A percentile compares a stretch with the other conserved stretches of the same genome.
Evolutionary conservation across 2,113 vertebrate genomes (phyloP).

Genomic region (Hipposideros armiger): DNA sequence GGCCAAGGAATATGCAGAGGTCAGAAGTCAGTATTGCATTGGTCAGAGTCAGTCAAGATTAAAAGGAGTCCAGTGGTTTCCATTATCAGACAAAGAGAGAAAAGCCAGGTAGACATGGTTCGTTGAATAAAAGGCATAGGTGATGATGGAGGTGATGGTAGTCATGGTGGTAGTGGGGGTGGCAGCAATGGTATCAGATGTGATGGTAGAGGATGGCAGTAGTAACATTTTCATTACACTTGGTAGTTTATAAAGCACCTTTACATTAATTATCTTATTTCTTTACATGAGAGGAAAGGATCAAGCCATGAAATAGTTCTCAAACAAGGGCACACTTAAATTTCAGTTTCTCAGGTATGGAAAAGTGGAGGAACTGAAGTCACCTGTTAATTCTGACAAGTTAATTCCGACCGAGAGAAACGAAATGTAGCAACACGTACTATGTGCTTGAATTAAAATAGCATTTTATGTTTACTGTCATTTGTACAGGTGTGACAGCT

Average conservation of each 20-base stretch:
- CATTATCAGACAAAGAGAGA: not conserved
- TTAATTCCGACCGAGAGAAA: not conserved
- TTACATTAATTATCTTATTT: not conserved
- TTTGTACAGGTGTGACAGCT: not conserved
- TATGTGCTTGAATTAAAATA: not conserved
- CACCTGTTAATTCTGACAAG: not conserved
- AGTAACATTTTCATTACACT: not conserved
- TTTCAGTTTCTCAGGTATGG: not conserved
- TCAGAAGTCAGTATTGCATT: not conserved
- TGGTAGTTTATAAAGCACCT: not conserved
- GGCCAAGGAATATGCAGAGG: not conserved
- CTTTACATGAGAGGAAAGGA: not conserved
- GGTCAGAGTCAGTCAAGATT: not conserved
- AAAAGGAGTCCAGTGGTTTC: not conserved
- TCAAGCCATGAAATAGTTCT: not conserved
- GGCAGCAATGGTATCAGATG: not conserved
- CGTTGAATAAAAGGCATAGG: not conserved
- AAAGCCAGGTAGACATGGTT: not conserved
- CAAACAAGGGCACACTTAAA: not conserved
- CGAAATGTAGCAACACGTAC: not conserved
- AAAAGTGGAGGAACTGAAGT: not conserved
- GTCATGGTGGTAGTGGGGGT: not conserved
- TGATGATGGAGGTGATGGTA: not conserved
- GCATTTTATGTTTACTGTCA: not conserved
- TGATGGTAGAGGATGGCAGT: not conserved